Percentiles rank a stretch among this genome's conserved stretches.
These are phyloP conservation scores for Camponotus vicinus DNA, from an alignment of 1,140 invertebrate genomes.

Conservation along the genomic window DNA sequence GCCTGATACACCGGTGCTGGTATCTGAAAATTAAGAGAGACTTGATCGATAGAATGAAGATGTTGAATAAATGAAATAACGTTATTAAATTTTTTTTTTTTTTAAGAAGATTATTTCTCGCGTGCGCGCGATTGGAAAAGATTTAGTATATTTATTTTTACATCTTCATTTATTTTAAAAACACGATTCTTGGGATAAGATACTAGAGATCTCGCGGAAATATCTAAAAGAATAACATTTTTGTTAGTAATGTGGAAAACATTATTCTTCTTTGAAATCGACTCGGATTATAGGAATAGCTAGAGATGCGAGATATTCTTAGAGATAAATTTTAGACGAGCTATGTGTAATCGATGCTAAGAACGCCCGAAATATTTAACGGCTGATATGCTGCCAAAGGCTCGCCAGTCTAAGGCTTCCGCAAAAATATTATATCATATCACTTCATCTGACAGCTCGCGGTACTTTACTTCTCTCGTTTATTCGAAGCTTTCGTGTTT, in stretches of 20 bases:
- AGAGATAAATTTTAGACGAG: slow-evolving; percentile 51
- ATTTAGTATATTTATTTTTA: neutral
- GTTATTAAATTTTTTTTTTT: neutral
- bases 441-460: neutral
- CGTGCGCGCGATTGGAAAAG: neutral
- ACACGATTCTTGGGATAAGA: neutral
- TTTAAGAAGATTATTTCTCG: neutral
- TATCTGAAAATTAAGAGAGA: slow-evolving; percentile 62
- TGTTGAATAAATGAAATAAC: neutral
- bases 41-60: neutral
- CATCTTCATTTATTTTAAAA: neutral
- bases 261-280: slow-evolving; percentile 38
- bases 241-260: slow-evolving; percentile 9
- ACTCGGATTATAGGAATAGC: neutral
- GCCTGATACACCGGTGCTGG: slow-evolving; percentile 84
- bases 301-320: slow-evolving; percentile 27
- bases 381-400: slow-evolving; percentile 50
- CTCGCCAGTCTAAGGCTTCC: neutral
- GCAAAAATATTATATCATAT: slow-evolving; percentile 45
- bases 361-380: slow-evolving; percentile 44
- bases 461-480: neutral
- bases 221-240: slow-evolving; percentile 11
- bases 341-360: slow-evolving; percentile 42
- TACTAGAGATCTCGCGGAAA: neutral
- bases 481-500: neutral